Percentiles rank a stretch among this genome's conserved stretches.
These are phyloP conservation scores for Aselliscus stoliczkanus DNA, from an alignment of 2,797 vertebrate genomes.

Conservation along the genomic window DNA sequence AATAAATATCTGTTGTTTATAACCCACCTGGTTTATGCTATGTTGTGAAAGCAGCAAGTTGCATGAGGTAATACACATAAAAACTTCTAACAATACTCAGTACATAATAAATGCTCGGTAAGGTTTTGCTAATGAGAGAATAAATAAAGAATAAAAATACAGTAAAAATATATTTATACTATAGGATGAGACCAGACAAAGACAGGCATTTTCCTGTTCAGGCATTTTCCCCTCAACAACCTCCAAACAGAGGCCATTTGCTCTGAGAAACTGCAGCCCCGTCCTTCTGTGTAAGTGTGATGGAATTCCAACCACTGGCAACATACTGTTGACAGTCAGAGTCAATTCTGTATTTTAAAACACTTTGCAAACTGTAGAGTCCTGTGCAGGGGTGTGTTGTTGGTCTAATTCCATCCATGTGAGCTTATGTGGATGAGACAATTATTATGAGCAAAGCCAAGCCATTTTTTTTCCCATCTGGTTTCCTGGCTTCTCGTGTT, in stretches of 20 bases:
- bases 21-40: not conserved
- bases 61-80: not conserved
- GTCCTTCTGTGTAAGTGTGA: rapidly evolving
- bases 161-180: not conserved
- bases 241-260: not conserved
- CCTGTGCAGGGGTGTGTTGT: not conserved
- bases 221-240: not conserved
- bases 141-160: not conserved
- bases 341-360: not conserved
- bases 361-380: not conserved
- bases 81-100: not conserved
- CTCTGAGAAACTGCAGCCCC: not conserved
- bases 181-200: not conserved
- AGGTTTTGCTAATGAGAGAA: not conserved
- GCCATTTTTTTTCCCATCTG: not conserved
- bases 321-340: not conserved
- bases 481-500: not conserved
- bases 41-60: not conserved
- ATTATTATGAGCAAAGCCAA: not conserved
- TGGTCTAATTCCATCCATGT: not conserved
- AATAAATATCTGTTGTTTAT: not conserved
- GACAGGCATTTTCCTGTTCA: too few species aligned
- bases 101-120: not conserved
- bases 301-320: not conserved
- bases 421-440: not conserved